Evolutionary conservation across 2,797 vertebrate genomes (phyloP), one percentile per base, ranked within the genome.

Genomic region (Xenopus petersii): DNA sequence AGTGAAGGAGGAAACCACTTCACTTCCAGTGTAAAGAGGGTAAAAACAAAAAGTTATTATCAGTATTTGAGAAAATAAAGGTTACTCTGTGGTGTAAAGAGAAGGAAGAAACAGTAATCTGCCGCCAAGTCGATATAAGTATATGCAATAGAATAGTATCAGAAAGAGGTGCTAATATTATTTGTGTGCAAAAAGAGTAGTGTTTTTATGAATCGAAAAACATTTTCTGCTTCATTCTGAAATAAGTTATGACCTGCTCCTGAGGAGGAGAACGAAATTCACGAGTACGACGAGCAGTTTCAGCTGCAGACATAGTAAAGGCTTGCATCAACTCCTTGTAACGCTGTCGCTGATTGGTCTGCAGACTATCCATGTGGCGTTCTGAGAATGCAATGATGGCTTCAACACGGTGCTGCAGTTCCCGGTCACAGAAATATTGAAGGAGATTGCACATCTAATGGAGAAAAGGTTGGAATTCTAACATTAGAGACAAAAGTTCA

Each of bases 351-450:
- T 98, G 97, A 86, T 98, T 94, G 12, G 69, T 79, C 87, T 98
- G 96, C 12, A 98, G 84, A 1, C 82, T 64, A 42, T 92, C 80
- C 49, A 98, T 88, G 1, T 97, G 97, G 30, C 86, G 77, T 83
- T 98, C 93, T 0, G 96, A 95, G 80, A 94, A 97, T 0, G 97
- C 94, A 0, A 95, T 88, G 10, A 98, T 93, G 75, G 91, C 92
- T 82, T 98, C 96, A 11, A 98, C 95, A 0, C 96, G 86, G 90
- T 98, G 97, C 67, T 96, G 92, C 75, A 97, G 89, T 84, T 98
- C 96, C 21, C 94, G 96, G 89, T 97, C 95, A 49, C 97, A 98
- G 89, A 98, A 97, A 84, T 94, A 96, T 85, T 97, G 95, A 73
- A 98, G 90, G 42, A 98, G 92, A 9, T 93, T 92, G 81, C 96